Base-by-base conservation (phyloP, 2,113 vertebrate genomes). In the Takifugu bimaculatus region DNA sequence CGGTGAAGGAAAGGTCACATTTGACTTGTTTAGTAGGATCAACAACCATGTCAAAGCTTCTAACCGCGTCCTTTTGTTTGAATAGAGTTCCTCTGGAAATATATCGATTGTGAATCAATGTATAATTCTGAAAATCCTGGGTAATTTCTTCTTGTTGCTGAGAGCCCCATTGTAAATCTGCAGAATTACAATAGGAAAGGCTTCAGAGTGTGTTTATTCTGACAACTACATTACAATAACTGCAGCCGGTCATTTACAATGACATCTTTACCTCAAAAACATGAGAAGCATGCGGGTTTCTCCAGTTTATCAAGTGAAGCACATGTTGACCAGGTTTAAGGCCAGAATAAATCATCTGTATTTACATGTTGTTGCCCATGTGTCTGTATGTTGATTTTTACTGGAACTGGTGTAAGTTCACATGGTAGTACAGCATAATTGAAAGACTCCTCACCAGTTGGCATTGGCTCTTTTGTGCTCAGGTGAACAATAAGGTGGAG, bases 401-500 rank as follows among this genome's bases (percentile, higher is more conserved):
- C 20, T 20, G 20, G 20, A 20, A 20, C 20, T 20, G 20, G 20
- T 20, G 20, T 20, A 20, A 20, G 20, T 20, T 20, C 51, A 48
- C 12, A 50, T 13, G 25, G 39, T 66, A 57, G 43, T 58, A 73
- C 42, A 59, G 64, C 25, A 14, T 78, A 65, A 55, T 3, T 20
- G 20, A 20, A 20, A 20, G 20, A 13, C 27, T 58, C 25, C 14
- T 57, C 50, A 54, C 43, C 45, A n/a, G 39, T 28, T 49, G 2
- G 14, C 13, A 11, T 5, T 54, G 14, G 53, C 29, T 60, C 45
- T 26, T 57, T 66, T 63, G 7, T 67, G 25, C 2, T 39, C 85
- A 99, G 97, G 94, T 95, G 73, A 93, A 93, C 82, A 97, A 95
- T 70, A 97, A 95, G 74, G 93, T 94, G 70, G 97, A 98, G 88